Percentiles rank a stretch among this genome's conserved stretches.
Evolutionary conservation across 2,797 vertebrate species (phyloP).

Genomic region (Glyptemys insculpta): DNA sequence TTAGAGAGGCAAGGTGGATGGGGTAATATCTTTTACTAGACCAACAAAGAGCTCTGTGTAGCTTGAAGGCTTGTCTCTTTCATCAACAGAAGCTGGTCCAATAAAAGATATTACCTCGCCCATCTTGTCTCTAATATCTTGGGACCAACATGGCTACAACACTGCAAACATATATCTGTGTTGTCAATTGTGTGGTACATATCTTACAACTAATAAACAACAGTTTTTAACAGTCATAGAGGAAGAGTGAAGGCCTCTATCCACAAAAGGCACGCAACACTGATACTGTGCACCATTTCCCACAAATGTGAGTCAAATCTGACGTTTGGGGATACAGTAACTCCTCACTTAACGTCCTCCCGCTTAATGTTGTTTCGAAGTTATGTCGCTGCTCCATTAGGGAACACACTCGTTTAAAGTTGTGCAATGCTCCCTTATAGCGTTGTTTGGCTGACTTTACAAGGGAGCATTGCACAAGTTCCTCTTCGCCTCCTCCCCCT

Average conservation of each 20-base stretch:
- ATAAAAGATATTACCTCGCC: not conserved
- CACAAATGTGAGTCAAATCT: not conserved
- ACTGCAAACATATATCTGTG: not conserved
- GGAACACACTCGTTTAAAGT: too few relatives aligned
- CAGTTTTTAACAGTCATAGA: not conserved
- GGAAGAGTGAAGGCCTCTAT: not conserved
- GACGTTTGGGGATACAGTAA: not conserved
- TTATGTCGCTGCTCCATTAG: too few relatives aligned
- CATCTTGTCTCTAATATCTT: not conserved
- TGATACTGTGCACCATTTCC: not conserved
- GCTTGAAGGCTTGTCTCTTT: not conserved
- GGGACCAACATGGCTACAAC: not conserved
- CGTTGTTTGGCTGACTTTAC: too few relatives aligned
- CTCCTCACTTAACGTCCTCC: too few relatives aligned
- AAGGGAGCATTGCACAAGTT: too few relatives aligned
- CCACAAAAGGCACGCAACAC: not conserved
- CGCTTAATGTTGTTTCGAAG: too few relatives aligned
- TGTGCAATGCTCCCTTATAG: too few relatives aligned
- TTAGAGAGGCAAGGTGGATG: not conserved
- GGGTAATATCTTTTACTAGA: not conserved
- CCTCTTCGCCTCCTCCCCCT: too few relatives aligned
- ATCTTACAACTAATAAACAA: not conserved
- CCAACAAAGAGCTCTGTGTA: not conserved
- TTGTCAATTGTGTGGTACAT: not conserved
- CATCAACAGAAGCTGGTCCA: not conserved